phyloP scores from a whole-genome alignment of 2,797 vertebrate genomes.

The Emydoidea blandingii region DNA sequence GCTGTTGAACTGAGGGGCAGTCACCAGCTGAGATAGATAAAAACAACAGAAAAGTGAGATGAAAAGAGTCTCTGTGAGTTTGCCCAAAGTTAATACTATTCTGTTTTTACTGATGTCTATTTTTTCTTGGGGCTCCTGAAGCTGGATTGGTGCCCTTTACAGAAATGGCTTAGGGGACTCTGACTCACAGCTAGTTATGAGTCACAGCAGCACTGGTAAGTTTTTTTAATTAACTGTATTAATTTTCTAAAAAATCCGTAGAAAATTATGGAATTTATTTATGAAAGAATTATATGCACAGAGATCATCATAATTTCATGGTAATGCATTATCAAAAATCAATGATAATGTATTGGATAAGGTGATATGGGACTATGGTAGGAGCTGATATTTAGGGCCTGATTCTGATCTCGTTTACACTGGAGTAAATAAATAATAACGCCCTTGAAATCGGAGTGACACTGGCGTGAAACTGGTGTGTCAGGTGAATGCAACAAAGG shows the following conservation, averaged over 20 bases:
- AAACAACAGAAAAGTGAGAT: background rate
- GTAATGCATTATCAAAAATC: background rate
- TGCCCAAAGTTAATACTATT: constrained; percentile 16
- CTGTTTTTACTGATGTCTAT: background rate
- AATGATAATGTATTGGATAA: background rate
- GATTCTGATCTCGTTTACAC: background rate
- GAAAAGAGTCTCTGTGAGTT: background rate
- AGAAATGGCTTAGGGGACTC: constrained; percentile 33
- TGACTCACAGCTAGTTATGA: constrained; percentile 63
- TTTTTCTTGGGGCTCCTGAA: background rate
- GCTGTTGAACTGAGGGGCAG: background rate
- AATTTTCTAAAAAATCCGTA: constrained; percentile 36
- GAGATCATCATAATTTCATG: background rate
- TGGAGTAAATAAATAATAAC: background rate
- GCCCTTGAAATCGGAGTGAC: background rate
- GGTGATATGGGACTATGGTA: background rate
- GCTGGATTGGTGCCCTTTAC: constrained; percentile 23
- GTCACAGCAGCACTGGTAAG: constrained; percentile 31
- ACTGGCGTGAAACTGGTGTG: background rate
- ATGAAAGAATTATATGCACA: background rate
- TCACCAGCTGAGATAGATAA: background rate
- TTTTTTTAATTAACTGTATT: constrained; percentile 2
- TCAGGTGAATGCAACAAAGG: background rate
- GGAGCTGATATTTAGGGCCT: background rate
- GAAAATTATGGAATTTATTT: background rate